Conservation (phyloP, 2,888 invertebrate species). For the Caenorhabditis virilis region DNA sequence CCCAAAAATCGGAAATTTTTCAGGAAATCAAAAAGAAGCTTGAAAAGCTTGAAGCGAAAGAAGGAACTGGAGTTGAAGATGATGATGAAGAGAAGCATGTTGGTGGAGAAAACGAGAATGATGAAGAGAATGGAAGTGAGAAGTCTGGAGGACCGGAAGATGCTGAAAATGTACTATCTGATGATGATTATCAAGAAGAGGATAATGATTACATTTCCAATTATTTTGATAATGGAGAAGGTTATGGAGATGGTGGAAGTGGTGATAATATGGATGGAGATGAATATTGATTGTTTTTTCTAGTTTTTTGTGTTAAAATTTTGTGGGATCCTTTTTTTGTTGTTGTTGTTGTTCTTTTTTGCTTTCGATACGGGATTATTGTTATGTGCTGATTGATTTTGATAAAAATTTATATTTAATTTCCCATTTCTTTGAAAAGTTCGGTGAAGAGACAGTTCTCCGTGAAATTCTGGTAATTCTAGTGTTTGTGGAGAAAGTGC, state of each 20-base stretch:
- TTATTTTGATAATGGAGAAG: constrained; percentile 68
- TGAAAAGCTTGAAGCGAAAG: constrained; percentile 41
- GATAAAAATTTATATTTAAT: neutral
- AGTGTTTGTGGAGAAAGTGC: neutral
- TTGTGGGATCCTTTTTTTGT: neutral
- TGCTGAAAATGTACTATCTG: constrained; percentile 45
- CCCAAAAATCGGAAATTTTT: neutral
- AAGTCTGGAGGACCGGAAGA: constrained; percentile 41
- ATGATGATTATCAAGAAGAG: constrained; percentile 64
- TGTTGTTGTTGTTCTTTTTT: constrained; percentile 1
- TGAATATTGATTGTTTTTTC: constrained; percentile 35
- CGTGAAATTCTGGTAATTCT: neutral
- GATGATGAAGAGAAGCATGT: constrained; percentile 29
- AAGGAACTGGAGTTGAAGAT: constrained; percentile 24
- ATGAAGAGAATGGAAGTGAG: constrained; percentile 31
- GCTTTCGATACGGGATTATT: neutral
- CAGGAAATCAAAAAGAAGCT: constrained; percentile 36
- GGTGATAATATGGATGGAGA: constrained; percentile 63
- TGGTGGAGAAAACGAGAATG: constrained; percentile 32
- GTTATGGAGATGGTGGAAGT: constrained; percentile 54
- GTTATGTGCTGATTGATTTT: too few species aligned
- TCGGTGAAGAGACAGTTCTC: neutral
- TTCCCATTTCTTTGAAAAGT: neutral
- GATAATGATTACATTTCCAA: constrained; percentile 66
- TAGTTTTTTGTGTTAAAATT: too few species aligned